phyloP scores from a whole-genome alignment of 1,140 invertebrate species.

The Pseudomyrmex cubaensis region DNA sequence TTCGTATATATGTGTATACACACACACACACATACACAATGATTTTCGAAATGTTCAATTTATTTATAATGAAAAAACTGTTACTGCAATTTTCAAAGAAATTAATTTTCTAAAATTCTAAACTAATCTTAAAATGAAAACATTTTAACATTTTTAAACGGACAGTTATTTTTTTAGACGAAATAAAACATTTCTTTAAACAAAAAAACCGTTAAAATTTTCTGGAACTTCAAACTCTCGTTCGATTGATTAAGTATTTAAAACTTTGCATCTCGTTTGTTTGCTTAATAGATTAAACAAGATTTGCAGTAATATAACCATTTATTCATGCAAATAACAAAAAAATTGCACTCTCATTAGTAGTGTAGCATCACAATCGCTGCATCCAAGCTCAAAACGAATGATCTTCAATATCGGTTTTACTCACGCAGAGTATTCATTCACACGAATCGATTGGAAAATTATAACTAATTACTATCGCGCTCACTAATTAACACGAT shows the following conservation, averaged over 20 bases:
- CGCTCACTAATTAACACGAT: slow-evolving; percentile 38
- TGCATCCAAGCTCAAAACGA: background rate
- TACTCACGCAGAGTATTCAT: background rate
- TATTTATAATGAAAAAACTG: too few species aligned
- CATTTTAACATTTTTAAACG: too few species aligned
- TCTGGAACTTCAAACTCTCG: background rate
- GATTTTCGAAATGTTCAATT: too few species aligned
- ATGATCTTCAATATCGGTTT: background rate
- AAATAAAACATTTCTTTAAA: background rate
- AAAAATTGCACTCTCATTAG: background rate
- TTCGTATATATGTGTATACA: too few species aligned
- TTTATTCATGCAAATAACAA: background rate
- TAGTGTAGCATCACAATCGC: background rate
- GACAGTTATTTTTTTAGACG: background rate
- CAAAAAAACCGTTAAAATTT: background rate
- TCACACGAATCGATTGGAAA: slow-evolving; percentile 4
- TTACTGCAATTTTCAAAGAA: too few species aligned
- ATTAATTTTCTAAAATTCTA: too few species aligned
- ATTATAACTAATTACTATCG: slow-evolving; percentile 31
- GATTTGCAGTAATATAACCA: background rate
- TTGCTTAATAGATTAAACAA: background rate
- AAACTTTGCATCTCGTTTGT: background rate
- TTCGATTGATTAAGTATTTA: background rate
- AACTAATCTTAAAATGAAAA: too few species aligned
- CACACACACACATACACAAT: too few species aligned